Base-by-base conservation (phyloP, 2,113 vertebrate genomes). In the Hoplias malabaricus region DNA sequence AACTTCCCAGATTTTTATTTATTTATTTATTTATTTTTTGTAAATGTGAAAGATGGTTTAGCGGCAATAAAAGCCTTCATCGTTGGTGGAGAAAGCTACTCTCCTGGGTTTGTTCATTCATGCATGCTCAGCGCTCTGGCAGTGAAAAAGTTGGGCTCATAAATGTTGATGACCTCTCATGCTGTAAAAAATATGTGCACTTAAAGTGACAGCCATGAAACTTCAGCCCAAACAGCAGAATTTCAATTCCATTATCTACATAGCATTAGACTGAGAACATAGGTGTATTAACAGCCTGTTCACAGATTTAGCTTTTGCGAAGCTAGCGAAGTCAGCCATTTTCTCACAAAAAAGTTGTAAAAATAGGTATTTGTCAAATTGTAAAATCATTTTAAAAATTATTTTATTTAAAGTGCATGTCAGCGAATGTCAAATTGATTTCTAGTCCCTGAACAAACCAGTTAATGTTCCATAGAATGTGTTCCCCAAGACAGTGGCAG, bases 151-250 rank as follows among this genome's bases (percentile, higher is more conserved):
- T 50, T 9, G 75, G 33, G 48, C 27, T 73, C 42, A 75, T 82
- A 83, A 80, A 79, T 61, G 80, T 79, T 82, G 78, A 76, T 46
- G 65, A 72, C 66, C 75, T 80, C 75, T 80, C 71, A 63, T 5
- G 23, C 9, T 65, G 50, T 68, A 77, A 77, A 84, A 79, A 79
- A 48, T 11, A 61, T n/a, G 14, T 63, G 34, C 48, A 36, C 54
- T 63, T 56, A 59, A 67, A 63, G n/a, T 67, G 74, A 69, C 77
- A 70, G 65, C 70, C 14, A 46, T 61, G 53, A 82, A 79, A 82
- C 56, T 62, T 57, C 80, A 75, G 40, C 53, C 7, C 61, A 42
- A 50, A 78, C 25, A 73, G 23, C 33, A 59, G 34, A 62, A 33
- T n/a, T 73, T 53, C 50, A 77, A 80, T 73, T 68, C n/a, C n/a